phyloP scores from a whole-genome alignment of 2,888 invertebrate genomes.

The Megaustenia siamemsis region DNA sequence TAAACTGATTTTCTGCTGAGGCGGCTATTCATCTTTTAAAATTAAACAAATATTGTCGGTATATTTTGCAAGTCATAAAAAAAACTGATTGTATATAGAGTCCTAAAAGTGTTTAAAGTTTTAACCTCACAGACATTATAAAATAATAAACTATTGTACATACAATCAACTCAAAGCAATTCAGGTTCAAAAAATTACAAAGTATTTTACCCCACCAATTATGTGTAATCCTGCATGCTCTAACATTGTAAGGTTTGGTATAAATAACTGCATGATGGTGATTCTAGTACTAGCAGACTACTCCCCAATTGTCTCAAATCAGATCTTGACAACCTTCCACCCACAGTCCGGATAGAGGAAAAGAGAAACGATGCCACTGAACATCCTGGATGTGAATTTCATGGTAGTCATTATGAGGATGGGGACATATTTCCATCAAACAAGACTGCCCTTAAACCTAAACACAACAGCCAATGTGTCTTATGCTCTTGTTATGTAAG shows the following conservation, averaged over 20 bases:
- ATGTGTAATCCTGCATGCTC: background rate
- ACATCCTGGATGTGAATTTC: constrained; percentile 73
- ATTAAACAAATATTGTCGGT: too few species aligned
- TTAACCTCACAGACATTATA: too few species aligned
- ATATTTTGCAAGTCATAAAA: too few species aligned
- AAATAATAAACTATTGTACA: too few species aligned
- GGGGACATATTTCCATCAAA: constrained; percentile 80
- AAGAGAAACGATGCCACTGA: constrained; percentile 59
- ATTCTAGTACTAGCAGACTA: constrained; percentile 22
- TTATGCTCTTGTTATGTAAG: constrained; percentile 80
- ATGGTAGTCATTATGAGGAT: constrained; percentile 78
- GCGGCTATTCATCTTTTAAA: too few species aligned
- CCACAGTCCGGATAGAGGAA: constrained; percentile 69
- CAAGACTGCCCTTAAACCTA: constrained; percentile 76
- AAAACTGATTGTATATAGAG: too few species aligned
- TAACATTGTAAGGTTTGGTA: background rate
- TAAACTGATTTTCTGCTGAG: too few species aligned
- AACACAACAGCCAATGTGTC: constrained; percentile 79
- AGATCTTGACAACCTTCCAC: constrained; percentile 77
- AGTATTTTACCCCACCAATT: too few species aligned
- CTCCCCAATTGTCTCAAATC: constrained; percentile 53
- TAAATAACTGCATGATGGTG: constrained; percentile 5
- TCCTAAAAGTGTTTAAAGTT: too few species aligned
- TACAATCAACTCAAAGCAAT: too few species aligned
- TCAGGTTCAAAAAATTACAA: too few species aligned